phyloP scores from a whole-genome alignment of 2,888 invertebrate species.

The Palloptera scutellata region DNA sequence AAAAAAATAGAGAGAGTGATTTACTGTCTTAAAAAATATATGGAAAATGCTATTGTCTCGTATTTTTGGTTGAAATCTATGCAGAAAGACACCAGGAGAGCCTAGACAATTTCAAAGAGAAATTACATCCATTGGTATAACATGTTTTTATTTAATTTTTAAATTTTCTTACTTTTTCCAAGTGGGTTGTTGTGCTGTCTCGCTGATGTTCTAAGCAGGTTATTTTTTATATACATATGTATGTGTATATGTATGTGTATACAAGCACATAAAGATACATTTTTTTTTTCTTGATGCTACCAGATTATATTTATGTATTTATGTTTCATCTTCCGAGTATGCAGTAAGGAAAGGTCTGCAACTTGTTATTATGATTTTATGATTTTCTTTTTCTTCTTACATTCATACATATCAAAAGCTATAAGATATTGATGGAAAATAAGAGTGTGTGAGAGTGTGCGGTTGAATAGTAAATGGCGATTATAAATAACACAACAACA shows the following conservation, averaged over 20 bases:
- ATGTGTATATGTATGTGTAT: no score
- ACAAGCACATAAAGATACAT: neutral
- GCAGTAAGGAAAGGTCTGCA: constrained; percentile 1
- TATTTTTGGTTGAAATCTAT: no score
- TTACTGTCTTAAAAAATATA: no score
- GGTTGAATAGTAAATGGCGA: constrained; percentile 4
- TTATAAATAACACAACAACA: constrained; percentile 7
- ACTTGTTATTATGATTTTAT: constrained; percentile 33
- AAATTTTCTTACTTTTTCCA: no score
- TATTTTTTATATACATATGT: neutral
- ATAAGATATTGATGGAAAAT: neutral
- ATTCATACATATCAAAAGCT: neutral
- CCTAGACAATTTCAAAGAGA: no score
- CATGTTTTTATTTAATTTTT: no score
- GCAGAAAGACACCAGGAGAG: no score
- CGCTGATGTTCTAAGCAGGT: constrained; percentile 19
- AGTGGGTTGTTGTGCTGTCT: no score
- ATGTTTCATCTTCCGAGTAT: neutral
- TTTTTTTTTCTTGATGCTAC: neutral
- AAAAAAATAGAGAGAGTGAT: no score
- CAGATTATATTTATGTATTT: neutral
- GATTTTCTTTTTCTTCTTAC: constrained; percentile 14
- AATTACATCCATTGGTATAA: no score
- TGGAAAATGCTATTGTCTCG: no score
- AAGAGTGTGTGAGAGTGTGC: neutral